Conservation (phyloP, 1,140 invertebrate genomes). For the Mamestra configurata region DNA sequence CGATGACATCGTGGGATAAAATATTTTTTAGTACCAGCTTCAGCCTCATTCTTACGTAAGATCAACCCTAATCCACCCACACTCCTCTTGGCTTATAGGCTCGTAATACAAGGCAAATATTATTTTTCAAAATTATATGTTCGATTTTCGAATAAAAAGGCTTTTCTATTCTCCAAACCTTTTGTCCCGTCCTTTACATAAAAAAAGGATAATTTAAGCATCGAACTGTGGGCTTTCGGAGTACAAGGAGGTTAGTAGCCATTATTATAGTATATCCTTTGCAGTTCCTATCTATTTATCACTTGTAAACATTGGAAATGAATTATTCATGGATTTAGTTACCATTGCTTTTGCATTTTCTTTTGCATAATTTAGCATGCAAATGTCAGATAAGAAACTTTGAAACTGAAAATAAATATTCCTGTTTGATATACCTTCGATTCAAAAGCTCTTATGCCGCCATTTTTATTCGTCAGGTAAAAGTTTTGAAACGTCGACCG, state of each 20-base stretch:
- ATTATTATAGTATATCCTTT: background rate
- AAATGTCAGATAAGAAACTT: too few species aligned
- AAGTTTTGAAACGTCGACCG: too few species aligned
- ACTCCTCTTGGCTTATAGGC: background rate
- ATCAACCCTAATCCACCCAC: background rate
- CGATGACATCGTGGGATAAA: too few species aligned
- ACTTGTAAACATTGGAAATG: background rate
- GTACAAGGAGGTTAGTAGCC: background rate
- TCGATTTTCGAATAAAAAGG: conserved; percentile 9
- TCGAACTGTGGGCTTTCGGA: background rate
- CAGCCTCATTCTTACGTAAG: background rate
- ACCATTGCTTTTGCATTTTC: too few species aligned
- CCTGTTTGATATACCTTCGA: too few species aligned
- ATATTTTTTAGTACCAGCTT: too few species aligned
- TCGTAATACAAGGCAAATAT: background rate
- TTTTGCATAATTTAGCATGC: too few species aligned
- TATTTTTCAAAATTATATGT: background rate
- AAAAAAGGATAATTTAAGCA: conserved; percentile 37
- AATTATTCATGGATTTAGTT: too few species aligned
- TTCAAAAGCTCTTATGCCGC: too few species aligned
- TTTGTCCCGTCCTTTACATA: conserved; percentile 33
- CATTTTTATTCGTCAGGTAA: background rate
- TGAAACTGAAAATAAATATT: too few species aligned
- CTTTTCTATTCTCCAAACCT: conserved; percentile 3
- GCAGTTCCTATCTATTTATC: background rate